phyloP scores from a whole-genome alignment of 1,140 invertebrate species.

The Globodera ellingtonae region DNA sequence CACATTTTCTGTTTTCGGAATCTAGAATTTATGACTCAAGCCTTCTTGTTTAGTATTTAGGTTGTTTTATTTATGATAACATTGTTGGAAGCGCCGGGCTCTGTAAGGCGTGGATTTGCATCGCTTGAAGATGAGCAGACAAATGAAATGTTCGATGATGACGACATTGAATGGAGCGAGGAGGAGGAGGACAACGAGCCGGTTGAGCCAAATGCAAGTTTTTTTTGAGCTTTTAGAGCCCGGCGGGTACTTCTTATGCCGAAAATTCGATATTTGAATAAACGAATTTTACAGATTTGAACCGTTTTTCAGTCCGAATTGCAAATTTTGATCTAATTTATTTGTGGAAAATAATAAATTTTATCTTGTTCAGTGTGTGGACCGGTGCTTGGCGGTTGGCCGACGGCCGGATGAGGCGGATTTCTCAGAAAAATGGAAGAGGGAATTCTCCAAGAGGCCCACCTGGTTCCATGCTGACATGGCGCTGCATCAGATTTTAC shows the following conservation, averaged over 20 bases:
- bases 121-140: neutral
- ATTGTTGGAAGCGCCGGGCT: neutral
- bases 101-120: neutral
- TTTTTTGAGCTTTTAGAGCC: too few relatives aligned
- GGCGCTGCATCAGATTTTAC: slow-evolving; percentile 5
- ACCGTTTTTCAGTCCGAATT: too few relatives aligned
- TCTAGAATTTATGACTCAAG: too few relatives aligned
- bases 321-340: too few relatives aligned
- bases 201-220: neutral
- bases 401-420: neutral
- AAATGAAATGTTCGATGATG: neutral
- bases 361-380: neutral
- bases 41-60: too few relatives aligned
- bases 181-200: neutral
- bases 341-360: neutral
- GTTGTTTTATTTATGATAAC: neutral
- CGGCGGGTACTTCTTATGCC: too few relatives aligned
- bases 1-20: too few relatives aligned
- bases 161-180: neutral
- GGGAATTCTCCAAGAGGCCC: slow-evolving; percentile 9
- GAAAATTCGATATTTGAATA: neutral
- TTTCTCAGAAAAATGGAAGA: slow-evolving; percentile 9
- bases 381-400: neutral
- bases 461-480: slow-evolving; percentile 19
- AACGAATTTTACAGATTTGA: too few relatives aligned